phyloP scores from a whole-genome alignment of 2,888 invertebrate genomes.

The Coelinius sp. region DNA sequence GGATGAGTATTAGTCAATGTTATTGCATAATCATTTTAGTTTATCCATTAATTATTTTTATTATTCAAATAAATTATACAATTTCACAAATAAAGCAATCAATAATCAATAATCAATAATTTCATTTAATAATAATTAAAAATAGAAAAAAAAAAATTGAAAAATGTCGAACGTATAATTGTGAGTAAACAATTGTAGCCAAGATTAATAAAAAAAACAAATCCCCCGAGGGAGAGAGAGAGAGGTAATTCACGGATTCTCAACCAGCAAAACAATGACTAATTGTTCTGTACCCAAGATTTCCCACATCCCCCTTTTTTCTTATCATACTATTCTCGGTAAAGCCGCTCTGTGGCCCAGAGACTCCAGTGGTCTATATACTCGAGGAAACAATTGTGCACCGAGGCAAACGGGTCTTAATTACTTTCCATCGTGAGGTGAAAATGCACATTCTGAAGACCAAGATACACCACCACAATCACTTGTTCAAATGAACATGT shows the following conservation, averaged over 20 bases:
- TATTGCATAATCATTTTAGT: too few species aligned
- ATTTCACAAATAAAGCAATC: neutral
- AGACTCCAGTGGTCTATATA: constrained; percentile 39
- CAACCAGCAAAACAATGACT: constrained; percentile 44
- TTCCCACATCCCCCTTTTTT: constrained; percentile 41
- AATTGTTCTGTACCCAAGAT: constrained; percentile 41
- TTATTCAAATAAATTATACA: too few species aligned
- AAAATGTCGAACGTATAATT: neutral
- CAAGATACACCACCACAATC: constrained; percentile 16
- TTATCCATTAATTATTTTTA: too few species aligned
- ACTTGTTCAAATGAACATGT: constrained; percentile 21
- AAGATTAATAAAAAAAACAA: constrained; percentile 13
- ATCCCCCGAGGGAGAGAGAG: too few species aligned
- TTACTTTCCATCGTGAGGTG: constrained; percentile 39
- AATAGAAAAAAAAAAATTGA: too few species aligned
- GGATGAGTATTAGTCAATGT: neutral
- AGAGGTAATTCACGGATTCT: constrained; percentile 31
- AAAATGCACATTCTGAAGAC: constrained; percentile 6
- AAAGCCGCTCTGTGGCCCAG: constrained; percentile 29
- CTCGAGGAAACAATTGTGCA: constrained; percentile 47
- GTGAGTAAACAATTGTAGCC: neutral
- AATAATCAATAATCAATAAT: too few species aligned
- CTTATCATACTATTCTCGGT: constrained; percentile 43
- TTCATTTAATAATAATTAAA: too few species aligned
- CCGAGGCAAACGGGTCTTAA: constrained; percentile 41